Conservation (phyloP, 2,113 vertebrate genomes). For the Coptodon rendalli region DNA sequence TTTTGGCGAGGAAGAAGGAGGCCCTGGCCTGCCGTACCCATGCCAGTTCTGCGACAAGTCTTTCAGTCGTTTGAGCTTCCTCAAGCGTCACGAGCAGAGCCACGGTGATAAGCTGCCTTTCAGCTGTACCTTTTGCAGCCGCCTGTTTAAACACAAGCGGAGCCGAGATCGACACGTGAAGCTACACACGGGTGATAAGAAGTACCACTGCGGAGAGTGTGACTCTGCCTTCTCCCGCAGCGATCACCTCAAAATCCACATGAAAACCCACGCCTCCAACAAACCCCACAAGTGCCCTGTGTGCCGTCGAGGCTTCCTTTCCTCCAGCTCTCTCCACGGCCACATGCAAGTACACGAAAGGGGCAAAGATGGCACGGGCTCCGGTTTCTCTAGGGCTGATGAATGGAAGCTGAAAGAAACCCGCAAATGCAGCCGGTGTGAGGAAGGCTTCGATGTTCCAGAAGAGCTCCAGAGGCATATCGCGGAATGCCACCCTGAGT, state of each 20-base stretch:
- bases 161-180: constrained; percentile 97
- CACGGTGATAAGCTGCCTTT: constrained; percentile 97
- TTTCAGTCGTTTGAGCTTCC: constrained; percentile 96
- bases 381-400: constrained; percentile 80
- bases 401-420: constrained; percentile 95
- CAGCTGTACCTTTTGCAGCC: constrained; percentile 95
- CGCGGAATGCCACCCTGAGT: constrained; percentile 93
- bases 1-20: constrained; percentile 94
- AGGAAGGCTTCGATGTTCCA: constrained; percentile 95
- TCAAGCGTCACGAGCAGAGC: constrained; percentile 97
- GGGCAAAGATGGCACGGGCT: constrained; percentile 84
- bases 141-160: constrained; percentile 97
- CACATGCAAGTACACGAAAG: constrained; percentile 99
- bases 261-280: constrained; percentile 98
- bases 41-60: constrained; percentile 99
- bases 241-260: constrained; percentile 97
- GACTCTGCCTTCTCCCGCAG: constrained; percentile 95
- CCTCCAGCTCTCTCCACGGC: constrained; percentile 91
- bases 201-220: constrained; percentile 96
- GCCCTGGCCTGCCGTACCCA: constrained; percentile 89
- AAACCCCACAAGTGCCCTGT: constrained; percentile 99
- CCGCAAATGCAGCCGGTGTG: constrained; percentile 95
- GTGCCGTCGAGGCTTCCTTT: constrained; percentile 93
- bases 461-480: constrained; percentile 97
- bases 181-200: constrained; percentile 95